Percentiles rank a stretch among this genome's conserved stretches.
Conservation (phyloP, 2,888 invertebrate species). For the Macrophya alboannulata region DNA sequence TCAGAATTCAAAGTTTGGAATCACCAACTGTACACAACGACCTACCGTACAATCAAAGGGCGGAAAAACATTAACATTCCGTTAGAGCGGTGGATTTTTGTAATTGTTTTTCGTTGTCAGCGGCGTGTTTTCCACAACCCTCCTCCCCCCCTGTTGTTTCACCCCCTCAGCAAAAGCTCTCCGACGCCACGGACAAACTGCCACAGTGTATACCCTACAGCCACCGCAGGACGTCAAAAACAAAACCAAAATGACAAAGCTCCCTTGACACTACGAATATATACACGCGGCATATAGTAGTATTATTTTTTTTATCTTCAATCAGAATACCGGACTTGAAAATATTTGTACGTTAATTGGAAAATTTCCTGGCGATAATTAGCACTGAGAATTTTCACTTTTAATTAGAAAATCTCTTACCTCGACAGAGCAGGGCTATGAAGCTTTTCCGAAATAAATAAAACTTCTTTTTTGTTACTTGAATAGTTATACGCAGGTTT, state of each 20-base stretch:
- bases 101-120: constrained; percentile 53
- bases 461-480: neutral
- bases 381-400: neutral
- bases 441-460: neutral
- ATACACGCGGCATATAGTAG: neutral
- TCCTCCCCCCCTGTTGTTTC: neutral
- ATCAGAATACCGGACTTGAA: neutral
- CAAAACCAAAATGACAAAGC: constrained; percentile 24
- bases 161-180: constrained; percentile 13
- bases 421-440: neutral
- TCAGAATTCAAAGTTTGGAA: constrained; percentile 50
- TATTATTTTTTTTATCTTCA: neutral
- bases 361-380: neutral
- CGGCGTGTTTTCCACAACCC: constrained; percentile 11
- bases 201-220: neutral
- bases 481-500: neutral
- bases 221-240: neutral
- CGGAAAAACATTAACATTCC: constrained; percentile 53
- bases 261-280: constrained; percentile 21
- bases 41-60: constrained; percentile 40
- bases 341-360: neutral
- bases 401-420: neutral
- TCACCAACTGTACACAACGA: constrained; percentile 34
- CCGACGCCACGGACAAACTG: neutral
- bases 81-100: constrained; percentile 51